Evolutionary conservation across 92 coral and sea anemone species (phyloP), one percentile per base, ranked within the genome.

Genomic region (Zoanthus gigantus): DNA sequence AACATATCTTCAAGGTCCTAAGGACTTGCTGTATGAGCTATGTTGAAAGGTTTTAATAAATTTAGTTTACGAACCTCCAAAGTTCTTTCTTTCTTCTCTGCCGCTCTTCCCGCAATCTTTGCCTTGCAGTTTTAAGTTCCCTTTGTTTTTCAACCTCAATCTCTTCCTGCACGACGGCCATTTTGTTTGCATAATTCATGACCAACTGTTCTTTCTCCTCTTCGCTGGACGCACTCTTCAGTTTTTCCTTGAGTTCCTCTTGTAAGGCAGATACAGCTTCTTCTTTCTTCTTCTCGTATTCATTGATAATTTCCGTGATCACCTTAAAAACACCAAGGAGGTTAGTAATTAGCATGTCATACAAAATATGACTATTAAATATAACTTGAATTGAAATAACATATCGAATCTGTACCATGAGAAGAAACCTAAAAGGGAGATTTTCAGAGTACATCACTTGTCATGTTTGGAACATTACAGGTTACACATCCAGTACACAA

Each of bases 221-320:
- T 29, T 92, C 95, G 65, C 95, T 92, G 72, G 83, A 78, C 6
- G 96, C 97, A 23, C 76, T 87, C 50, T 93, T 84, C 69, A 96
- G 91, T 54, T 86, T 93, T 61, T 93, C 92, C 75, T 76, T 90
- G 30, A 96, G 90, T 78, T 96, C 98, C 30, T 79, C 86, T 92
- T 89, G 93, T 80, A 96, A 79, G 18, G 79, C 87, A 30, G 92
- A 61, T 74, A 95, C 87, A 23, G 95, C 94, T 42, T 91, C 88
- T 74, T 89, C 92, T 54, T 96, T 96, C 92, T 90, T 96, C 80
- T 93, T 90, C 83, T 96, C 96, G 60, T 92, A 96, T 79, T 94
- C 95, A 17, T 91, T 93, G n/a, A 96, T 91, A 34, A 96, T 95
- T 53, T 93, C 98, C 74, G 98, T 89, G 53, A 96, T 96, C 68